Conservation (phyloP, 2,113 vertebrate genomes). For the Oncorhynchus clarkii region DNA sequence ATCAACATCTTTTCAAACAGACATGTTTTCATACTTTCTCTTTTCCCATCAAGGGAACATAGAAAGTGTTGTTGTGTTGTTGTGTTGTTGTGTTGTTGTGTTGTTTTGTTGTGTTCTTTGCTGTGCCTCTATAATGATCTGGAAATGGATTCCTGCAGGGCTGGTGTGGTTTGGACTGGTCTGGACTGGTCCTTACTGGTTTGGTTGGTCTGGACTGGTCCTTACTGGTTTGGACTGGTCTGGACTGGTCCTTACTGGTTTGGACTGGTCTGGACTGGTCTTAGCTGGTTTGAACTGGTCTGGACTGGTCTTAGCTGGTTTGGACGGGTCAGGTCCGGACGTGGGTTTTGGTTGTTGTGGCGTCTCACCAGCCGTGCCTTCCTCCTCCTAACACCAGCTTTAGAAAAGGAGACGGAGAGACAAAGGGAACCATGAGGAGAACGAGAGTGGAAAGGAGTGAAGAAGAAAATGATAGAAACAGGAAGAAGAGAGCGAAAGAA, state of each 20-base stretch:
- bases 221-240: background rate
- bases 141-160: background rate
- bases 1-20: too few species aligned
- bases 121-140: background rate
- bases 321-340: constrained; percentile 15
- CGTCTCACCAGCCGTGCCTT: constrained; percentile 47
- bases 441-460: background rate
- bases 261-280: background rate
- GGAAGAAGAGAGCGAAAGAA: background rate
- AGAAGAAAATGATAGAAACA: background rate
- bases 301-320: background rate
- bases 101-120: background rate
- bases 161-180: background rate
- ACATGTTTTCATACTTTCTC: background rate
- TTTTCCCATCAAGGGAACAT: background rate
- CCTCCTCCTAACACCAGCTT: constrained; percentile 60
- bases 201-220: constrained; percentile 12
- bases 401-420: background rate
- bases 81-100: constrained; percentile 2
- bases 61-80: background rate
- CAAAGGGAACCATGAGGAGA: background rate
- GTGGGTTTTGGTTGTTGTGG: constrained; percentile 55
- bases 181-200: background rate
- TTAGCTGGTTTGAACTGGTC: background rate
- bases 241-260: background rate